Conservation (phyloP, 2,113 vertebrate species). For the Lepus timidus region DNA sequence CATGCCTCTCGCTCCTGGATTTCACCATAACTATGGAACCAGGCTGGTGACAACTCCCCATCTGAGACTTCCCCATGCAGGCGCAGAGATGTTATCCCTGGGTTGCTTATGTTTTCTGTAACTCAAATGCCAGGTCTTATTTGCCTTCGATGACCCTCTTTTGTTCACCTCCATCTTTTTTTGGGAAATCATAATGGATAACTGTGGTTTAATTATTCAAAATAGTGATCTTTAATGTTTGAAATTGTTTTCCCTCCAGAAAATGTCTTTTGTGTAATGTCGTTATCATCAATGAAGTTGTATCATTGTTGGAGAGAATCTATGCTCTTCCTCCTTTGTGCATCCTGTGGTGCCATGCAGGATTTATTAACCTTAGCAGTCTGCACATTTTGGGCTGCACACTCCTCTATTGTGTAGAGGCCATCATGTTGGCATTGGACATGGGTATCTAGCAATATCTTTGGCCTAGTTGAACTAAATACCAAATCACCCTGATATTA, state of each 20-base stretch:
- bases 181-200: constrained; percentile 61
- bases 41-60: neutral
- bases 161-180: constrained; percentile 20
- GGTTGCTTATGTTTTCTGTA: neutral
- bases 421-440: neutral
- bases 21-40: neutral
- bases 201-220: constrained; percentile 60
- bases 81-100: neutral
- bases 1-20: neutral
- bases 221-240: constrained; percentile 39
- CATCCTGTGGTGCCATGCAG: rapidly evolving
- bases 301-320: neutral
- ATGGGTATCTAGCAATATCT: neutral
- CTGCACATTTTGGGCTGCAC: neutral
- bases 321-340: neutral
- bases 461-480: neutral
- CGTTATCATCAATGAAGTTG: constrained; percentile 2
- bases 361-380: neutral
- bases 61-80: neutral
- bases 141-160: constrained; percentile 17
- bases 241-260: neutral
- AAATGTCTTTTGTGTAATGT: constrained; percentile 21
- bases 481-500: neutral
- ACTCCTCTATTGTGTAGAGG: neutral
- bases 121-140: constrained; percentile 25